Percentiles rank a stretch among this genome's conserved stretches.
Evolutionary conservation across 2,113 vertebrate species (phyloP).

Genomic region (Mesoclemmys tuberculata): DNA sequence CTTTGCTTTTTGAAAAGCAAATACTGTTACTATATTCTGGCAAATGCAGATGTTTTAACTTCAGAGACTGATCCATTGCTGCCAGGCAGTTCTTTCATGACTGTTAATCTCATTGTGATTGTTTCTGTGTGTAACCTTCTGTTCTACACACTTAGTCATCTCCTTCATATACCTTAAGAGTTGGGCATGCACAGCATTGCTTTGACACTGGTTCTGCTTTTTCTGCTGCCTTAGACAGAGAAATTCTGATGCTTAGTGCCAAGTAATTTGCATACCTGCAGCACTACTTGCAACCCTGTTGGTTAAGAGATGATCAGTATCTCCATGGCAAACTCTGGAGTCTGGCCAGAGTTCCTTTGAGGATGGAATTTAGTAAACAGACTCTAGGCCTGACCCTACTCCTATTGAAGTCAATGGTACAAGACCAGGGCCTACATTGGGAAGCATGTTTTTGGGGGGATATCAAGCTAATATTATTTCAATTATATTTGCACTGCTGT

Average conservation of each 20-base stretch:
- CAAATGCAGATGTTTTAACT: fast-evolving
- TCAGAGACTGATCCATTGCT: neutral
- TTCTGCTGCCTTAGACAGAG: fast-evolving
- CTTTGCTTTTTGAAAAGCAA: neutral
- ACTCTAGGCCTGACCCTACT: neutral
- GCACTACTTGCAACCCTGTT: fast-evolving
- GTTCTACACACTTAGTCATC: fast-evolving
- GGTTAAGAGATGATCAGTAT: neutral
- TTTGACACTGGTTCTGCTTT: fast-evolving
- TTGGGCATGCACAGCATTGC: too few relatives aligned
- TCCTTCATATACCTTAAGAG: neutral
- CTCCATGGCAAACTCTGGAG: neutral
- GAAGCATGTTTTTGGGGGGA: neutral
- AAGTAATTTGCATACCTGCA: fast-evolving
- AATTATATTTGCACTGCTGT: neutral
- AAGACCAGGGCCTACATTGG: fast-evolving
- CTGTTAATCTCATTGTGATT: neutral
- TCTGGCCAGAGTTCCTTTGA: neutral
- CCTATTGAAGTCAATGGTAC: fast-evolving
- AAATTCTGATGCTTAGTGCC: neutral
- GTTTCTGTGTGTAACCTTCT: neutral
- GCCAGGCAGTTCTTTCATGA: neutral
- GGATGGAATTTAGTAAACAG: neutral
- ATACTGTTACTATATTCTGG: neutral
- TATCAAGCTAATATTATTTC: fast-evolving